Evolutionary conservation across 2,797 vertebrate species (phyloP).

Genomic region (Dicrostonyx torquatus): DNA sequence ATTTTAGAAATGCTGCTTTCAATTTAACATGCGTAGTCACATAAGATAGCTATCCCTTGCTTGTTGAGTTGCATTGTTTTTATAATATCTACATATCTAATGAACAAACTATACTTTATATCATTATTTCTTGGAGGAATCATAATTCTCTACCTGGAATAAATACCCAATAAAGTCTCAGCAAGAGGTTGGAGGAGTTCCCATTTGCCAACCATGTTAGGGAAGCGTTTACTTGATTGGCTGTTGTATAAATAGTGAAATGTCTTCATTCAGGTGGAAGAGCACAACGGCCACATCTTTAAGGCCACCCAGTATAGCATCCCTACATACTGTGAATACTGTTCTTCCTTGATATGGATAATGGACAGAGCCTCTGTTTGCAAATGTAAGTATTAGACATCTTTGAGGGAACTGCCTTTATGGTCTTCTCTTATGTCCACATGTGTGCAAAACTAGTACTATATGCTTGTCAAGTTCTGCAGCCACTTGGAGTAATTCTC

Average conservation of each 20-base stretch:
- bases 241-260: conserved; percentile 42
- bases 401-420: conserved; percentile 6
- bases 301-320: conserved; percentile 99
- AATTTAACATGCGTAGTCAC: not conserved
- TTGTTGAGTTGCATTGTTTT: conserved; percentile 47
- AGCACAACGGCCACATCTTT: conserved; percentile 98
- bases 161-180: conserved; percentile 10
- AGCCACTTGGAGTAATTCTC: not conserved
- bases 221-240: conserved; percentile 34
- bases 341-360: conserved; percentile 99
- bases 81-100: conserved; percentile 4
- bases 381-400: conserved; percentile 91
- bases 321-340: conserved; percentile 98
- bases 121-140: conserved; percentile 38
- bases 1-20: not conserved
- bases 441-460: not conserved
- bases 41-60: not conserved
- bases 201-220: not conserved
- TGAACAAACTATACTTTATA: not conserved
- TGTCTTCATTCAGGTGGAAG: conserved; percentile 92
- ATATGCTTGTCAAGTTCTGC: not conserved
- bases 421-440: not conserved
- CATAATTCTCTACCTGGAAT: not conserved
- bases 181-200: not conserved
- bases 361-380: conserved; percentile 99